Conservation (phyloP, 2,888 invertebrate genomes). For the Diplolepis rosae region DNA sequence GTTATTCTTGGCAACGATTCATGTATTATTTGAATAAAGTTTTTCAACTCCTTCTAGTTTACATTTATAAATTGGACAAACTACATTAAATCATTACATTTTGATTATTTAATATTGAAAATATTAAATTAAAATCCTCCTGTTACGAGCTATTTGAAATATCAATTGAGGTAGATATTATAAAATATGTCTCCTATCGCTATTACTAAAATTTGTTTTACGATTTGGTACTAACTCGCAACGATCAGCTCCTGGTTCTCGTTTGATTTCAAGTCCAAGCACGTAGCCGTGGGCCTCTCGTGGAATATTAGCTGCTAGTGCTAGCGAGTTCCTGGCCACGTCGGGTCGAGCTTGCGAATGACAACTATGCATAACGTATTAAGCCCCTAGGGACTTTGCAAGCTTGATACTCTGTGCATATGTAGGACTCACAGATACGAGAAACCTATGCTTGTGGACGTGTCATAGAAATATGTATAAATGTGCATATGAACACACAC, state of each 20-base stretch:
- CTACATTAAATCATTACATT: no score
- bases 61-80: no score
- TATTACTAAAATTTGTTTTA: conserved; percentile 36
- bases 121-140: no score
- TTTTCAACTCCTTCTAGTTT: no score
- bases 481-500: neutral
- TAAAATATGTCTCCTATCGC: neutral
- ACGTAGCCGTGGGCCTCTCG: conserved; percentile 68
- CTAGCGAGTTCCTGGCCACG: conserved; percentile 64
- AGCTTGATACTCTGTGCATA: conserved; percentile 50
- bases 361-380: conserved; percentile 72
- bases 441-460: neutral
- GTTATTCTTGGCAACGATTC: no score
- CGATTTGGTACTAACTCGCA: conserved; percentile 40
- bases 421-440: conserved; percentile 33
- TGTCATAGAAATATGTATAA: neutral
- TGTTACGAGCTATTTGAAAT: no score
- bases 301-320: conserved; percentile 69
- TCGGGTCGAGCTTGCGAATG: conserved; percentile 61
- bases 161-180: no score
- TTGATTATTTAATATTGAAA: no score
- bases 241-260: conserved; percentile 10
- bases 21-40: no score
- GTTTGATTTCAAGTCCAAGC: conserved; percentile 57
- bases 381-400: conserved; percentile 67